Conservation (phyloP, 1,140 invertebrate genomes). For the Pteromalus puparum region DNA sequence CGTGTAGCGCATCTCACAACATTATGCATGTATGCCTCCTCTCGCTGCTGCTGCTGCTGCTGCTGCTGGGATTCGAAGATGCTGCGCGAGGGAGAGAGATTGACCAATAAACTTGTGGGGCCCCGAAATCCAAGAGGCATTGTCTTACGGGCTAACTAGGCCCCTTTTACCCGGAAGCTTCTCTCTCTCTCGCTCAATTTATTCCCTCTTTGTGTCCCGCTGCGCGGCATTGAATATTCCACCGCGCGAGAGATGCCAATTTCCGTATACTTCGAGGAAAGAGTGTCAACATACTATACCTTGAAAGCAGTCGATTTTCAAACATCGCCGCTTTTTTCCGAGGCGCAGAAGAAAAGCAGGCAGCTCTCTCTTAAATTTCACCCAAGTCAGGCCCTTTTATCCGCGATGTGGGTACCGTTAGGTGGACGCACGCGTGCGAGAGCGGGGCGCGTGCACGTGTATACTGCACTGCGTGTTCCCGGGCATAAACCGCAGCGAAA, state of each 20-base stretch:
- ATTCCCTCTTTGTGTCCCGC: background rate
- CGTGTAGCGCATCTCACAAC: background rate
- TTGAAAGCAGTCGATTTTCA: background rate
- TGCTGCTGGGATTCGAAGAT: background rate
- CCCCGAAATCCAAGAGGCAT: conserved; percentile 25
- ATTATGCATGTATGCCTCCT: background rate
- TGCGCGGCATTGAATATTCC: no score
- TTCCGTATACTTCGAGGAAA: background rate
- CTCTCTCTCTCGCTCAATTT: conserved; percentile 42
- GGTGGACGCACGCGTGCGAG: conserved; percentile 16
- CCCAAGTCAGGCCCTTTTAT: conserved; percentile 11
- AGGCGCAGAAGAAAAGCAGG: background rate
- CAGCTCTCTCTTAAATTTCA: conserved; percentile 30
- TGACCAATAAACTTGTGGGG: conserved; percentile 64
- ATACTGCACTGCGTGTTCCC: conserved; percentile 12
- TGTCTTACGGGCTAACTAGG: conserved; percentile 11
- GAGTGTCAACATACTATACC: background rate
- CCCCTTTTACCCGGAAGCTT: conserved; percentile 52
- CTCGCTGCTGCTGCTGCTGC: conserved; percentile 23
- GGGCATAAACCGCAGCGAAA: conserved; percentile 31
- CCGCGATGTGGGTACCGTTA: conserved; percentile 16
- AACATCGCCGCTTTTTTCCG: conserved; percentile 25
- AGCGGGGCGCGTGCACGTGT: background rate
- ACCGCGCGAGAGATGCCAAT: background rate
- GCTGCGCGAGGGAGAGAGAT: conserved; percentile 51